Base-by-base conservation (phyloP, 2,113 vertebrate species). In the Tachysurus fulvidraco region DNA sequence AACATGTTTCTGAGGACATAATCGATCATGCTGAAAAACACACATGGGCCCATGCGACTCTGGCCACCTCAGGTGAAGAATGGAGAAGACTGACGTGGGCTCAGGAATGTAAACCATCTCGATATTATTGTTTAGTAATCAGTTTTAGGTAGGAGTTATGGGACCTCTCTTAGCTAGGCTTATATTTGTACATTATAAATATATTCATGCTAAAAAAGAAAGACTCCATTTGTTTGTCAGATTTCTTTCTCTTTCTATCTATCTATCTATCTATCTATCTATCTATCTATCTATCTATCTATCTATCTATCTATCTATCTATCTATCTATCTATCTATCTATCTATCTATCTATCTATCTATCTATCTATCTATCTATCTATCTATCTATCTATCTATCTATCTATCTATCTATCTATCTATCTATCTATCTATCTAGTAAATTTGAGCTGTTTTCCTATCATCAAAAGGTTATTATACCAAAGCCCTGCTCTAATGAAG, bases 1-100 rank as follows among this genome's bases (percentile, higher is more conserved):
- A 90, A 86, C 88, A 84, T 80, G 79, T 83, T 87, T 89, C 87
- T 88, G 90, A 91, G 88, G 86, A 90, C 88, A 91, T 88, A 90
- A 91, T 92, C 90, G 88, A 92, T 91, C 89, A 88, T 85, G 74
- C 85, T 52, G 55, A 79, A 84, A 52, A 76, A 88, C 73, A 89
- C 88, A 81, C 85, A 50, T 83, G 77, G 82, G 83, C 54, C 54
- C 54, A 83, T 73, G 52, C 79, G 52, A 74, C 76, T 64, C 65
- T 50, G 60, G 69, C 60, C 50, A 85, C n/a, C 71, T 87, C 81
- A 41, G 76, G 12, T 74, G 88, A 89, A 88, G 87, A 83, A 89
- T 81, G 52, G 30, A 76, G 73, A 71, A 62, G 5, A 69, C 59
- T 36, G 46, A n/a, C 1, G 41, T 46, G 74, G 44, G 50, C 83